Base-by-base conservation (phyloP, 2,888 invertebrate genomes). In the Trisateles emortualis region DNA sequence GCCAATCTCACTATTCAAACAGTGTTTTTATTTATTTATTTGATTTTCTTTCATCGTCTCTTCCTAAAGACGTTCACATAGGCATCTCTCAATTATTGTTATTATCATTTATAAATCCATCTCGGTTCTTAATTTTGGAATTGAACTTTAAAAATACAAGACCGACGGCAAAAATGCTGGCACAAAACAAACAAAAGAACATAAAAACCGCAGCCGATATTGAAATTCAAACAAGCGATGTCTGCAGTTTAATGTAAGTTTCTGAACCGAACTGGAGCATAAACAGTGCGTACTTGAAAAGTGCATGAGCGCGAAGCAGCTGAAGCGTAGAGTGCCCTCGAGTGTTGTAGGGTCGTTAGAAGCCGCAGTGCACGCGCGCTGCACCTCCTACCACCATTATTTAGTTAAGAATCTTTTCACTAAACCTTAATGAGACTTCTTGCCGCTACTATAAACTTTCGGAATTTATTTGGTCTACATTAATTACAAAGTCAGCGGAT, bases 211-310 rank as follows among this genome's bases (percentile, higher is more conserved):
- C 24, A 24, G 52, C 65, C 71, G 62, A 76, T 74, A 80, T 78
- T 78, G 69, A 78, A 70, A 80, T 72, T 57, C 62, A 61, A 74
- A 77, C 71, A 68, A 69, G 64, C 72, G 59, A 75, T 72, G 70
- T 75, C 78, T 75, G 78, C 46, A 61, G 64, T 64, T 73, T 76
- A 71, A 83, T 74, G 76, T 66, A 77, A 80, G 78, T 74, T 72
- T 71, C 75, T 71, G 77, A 72, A 74, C 77, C 59, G 78, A 86
- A 87, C 81, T 86, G 71, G 85, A 86, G 86, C 87, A 84, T 87
- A 89, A 89, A 88, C 87, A 88, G 83, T 81, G 85, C 79, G 85
- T 83, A 86, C 88, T 90, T 86, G 83, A 88, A 88, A 87, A 88
- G 88, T 90, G 86, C 87, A 87, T 81, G 82, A 84, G 81, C 78